Conservation (phyloP, 1,140 invertebrate genomes). For the Leguminivora glycinivorella region DNA sequence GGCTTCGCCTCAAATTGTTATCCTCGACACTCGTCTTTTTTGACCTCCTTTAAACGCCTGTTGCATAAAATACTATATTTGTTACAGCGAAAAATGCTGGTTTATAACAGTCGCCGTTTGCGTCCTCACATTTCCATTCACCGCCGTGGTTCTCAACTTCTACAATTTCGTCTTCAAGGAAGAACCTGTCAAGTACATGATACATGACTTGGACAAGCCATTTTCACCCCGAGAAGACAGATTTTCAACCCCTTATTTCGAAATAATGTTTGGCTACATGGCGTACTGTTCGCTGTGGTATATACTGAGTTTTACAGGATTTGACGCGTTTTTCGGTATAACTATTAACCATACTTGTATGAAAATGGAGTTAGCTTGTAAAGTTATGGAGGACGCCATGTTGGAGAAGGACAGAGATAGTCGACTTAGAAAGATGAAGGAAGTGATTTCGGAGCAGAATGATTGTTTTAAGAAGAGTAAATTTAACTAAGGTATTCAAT, state of each 20-base stretch:
- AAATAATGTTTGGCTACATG: slow-evolving; percentile 29
- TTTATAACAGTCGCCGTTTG: neutral
- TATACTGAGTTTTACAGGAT: slow-evolving; percentile 44
- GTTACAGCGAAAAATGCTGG: slow-evolving; percentile 8
- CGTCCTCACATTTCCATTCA: slow-evolving; percentile 15
- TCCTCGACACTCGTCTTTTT: too few relatives aligned
- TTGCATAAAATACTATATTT: too few relatives aligned
- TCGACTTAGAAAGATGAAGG: slow-evolving; percentile 30
- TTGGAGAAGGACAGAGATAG: slow-evolving; percentile 17
- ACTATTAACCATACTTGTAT: slow-evolving; percentile 53
- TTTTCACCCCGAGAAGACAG: neutral
- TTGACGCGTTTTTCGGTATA: slow-evolving; percentile 51
- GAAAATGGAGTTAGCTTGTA: slow-evolving; percentile 49
- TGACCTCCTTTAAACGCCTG: too few relatives aligned
- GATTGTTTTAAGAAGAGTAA: too few relatives aligned
- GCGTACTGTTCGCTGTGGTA: slow-evolving; percentile 35
- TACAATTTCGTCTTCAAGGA: slow-evolving; percentile 1
- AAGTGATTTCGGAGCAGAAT: too few relatives aligned
- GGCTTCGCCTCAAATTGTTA: too few relatives aligned
- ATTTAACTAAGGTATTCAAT: too few relatives aligned
- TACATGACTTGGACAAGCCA: slow-evolving; percentile 22
- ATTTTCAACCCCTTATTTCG: slow-evolving; percentile 24
- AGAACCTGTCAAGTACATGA: slow-evolving; percentile 6
- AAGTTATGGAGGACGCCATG: slow-evolving; percentile 44
- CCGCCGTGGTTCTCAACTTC: neutral